Percentiles rank a stretch among this genome's conserved stretches.
phyloP scores from a whole-genome alignment of 2,888 invertebrate genomes.

The Tanytarsus gracilentus region DNA sequence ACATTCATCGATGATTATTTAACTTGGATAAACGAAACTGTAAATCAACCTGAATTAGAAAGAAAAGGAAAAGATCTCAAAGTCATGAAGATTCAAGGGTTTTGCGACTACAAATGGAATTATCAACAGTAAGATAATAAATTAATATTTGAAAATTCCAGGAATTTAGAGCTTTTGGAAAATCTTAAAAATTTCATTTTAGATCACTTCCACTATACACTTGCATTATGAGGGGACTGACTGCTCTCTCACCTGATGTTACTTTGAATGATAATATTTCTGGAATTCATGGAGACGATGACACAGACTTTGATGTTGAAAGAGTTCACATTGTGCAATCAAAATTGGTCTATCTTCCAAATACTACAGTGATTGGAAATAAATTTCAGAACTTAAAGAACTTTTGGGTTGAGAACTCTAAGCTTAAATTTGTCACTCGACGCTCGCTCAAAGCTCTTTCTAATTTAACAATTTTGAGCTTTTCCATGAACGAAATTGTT shows the following conservation, averaged over 20 bases:
- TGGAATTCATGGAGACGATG: background rate
- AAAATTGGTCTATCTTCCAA: background rate
- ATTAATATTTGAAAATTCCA: background rate
- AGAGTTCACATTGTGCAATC: background rate
- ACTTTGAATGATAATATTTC: background rate
- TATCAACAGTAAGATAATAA: background rate
- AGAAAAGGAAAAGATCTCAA: background rate
- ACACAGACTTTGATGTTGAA: background rate
- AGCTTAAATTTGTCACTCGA: background rate
- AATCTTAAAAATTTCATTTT: background rate
- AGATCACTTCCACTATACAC: background rate
- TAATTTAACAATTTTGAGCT: background rate
- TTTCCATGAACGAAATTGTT: background rate
- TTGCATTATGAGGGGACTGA: background rate
- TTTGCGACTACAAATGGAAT: conserved; percentile 1
- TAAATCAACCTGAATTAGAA: background rate
- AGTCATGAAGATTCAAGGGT: background rate
- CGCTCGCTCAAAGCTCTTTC: background rate
- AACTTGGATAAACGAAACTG: background rate
- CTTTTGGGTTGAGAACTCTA: background rate
- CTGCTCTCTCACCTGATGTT: background rate
- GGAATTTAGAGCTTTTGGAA: background rate
- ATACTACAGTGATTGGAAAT: background rate
- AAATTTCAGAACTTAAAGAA: background rate
- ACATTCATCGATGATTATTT: background rate